These are phyloP conservation scores for Halotydeus destructor DNA, from an alignment of 1,140 invertebrate genomes.

Conservation along the genomic window DNA sequence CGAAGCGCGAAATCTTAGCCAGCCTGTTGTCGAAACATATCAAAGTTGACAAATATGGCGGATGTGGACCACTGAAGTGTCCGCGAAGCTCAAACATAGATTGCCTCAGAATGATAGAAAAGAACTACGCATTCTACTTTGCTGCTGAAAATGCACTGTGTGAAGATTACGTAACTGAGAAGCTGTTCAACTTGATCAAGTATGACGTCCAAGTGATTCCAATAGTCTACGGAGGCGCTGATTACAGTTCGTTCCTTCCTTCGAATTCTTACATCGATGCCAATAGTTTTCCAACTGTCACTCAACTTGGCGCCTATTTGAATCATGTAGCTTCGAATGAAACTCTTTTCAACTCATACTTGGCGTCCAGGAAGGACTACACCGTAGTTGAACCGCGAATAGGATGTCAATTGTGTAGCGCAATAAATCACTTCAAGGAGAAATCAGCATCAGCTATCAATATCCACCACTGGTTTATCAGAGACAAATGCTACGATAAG, in stretches of 20 bases:
- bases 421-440: too few relatives aligned
- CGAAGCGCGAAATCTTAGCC: slow-evolving; percentile 32
- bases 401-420: too few relatives aligned
- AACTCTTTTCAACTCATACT: too few relatives aligned
- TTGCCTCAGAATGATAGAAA: slow-evolving; percentile 16
- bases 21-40: slow-evolving; percentile 32
- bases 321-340: too few relatives aligned
- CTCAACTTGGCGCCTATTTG: too few relatives aligned
- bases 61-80: slow-evolving; percentile 27
- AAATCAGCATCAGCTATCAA: too few relatives aligned
- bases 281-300: too few relatives aligned
- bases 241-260: slow-evolving; percentile 23
- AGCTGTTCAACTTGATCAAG: slow-evolving; percentile 21
- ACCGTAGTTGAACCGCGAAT: too few relatives aligned
- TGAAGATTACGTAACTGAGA: slow-evolving; percentile 27
- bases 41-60: slow-evolving; percentile 42
- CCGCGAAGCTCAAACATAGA: slow-evolving; percentile 23
- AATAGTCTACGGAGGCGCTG: slow-evolving; percentile 22
- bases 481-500: too few relatives aligned
- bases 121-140: slow-evolving; percentile 23
- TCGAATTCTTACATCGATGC: slow-evolving; percentile 25
- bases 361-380: too few relatives aligned
- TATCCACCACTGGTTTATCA: too few relatives aligned
- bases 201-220: slow-evolving; percentile 22
- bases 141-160: slow-evolving; percentile 25